A percentile compares a stretch with the other conserved stretches of the same genome.
Conservation (phyloP, 2,888 invertebrate genomes). For the Erebia epiphron region DNA sequence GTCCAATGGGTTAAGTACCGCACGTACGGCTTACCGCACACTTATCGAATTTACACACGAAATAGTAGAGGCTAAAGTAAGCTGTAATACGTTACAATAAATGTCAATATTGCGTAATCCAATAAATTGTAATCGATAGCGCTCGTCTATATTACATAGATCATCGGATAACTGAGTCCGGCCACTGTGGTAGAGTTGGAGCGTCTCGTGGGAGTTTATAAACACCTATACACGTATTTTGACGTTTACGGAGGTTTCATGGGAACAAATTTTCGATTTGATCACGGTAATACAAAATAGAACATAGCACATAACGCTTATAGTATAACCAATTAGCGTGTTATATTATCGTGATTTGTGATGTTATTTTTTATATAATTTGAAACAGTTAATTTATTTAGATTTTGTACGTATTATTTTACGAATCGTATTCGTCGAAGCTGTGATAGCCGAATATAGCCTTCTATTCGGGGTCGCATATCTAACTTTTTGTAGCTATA, state of each 20-base stretch:
- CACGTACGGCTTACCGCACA: constrained; percentile 39
- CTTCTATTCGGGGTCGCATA: too few species aligned
- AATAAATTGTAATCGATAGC: constrained; percentile 38
- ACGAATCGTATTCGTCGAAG: too few species aligned
- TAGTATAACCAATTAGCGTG: constrained; percentile 23
- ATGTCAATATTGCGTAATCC: constrained; percentile 31
- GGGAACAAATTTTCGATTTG: constrained; percentile 64
- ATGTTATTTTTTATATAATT: constrained; percentile 31
- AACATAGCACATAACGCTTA: constrained; percentile 15
- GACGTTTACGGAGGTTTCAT: constrained; percentile 64
- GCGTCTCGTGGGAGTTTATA: constrained; percentile 61
- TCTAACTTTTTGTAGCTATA: too few species aligned
- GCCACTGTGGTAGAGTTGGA: constrained; percentile 71
- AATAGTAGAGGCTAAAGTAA: constrained; percentile 22
- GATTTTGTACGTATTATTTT: background rate
- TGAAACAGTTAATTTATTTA: constrained; percentile 10
- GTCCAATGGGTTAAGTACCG: constrained; percentile 39
- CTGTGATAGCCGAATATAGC: too few species aligned
- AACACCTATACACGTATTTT: constrained; percentile 47
- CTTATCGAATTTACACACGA: constrained; percentile 32
- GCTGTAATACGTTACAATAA: constrained; percentile 28
- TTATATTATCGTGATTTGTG: background rate
- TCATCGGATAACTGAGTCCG: constrained; percentile 58
- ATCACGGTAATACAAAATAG: constrained; percentile 36
- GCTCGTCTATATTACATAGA: constrained; percentile 55